These are phyloP conservation scores for Nematostella vectensis DNA, from an alignment of 92 coral and sea anemone genomes.

Conservation along the genomic window DNA sequence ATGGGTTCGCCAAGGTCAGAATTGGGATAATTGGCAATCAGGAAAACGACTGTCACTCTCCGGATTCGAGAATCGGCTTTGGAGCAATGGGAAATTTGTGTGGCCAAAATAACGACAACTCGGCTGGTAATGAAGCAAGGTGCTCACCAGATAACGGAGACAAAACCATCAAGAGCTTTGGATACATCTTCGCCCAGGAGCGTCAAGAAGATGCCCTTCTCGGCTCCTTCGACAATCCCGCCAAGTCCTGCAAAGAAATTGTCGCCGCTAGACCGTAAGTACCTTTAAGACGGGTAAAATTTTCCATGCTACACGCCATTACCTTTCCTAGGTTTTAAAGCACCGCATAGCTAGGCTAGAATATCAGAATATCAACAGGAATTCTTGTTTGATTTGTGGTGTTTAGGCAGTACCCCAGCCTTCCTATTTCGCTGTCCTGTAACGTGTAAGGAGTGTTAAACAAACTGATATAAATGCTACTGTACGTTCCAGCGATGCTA, in stretches of 20 bases:
- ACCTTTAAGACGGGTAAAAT: too few species aligned
- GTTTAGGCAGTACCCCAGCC: too few species aligned
- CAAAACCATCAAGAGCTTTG: conserved; percentile 19
- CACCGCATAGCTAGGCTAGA: too few species aligned
- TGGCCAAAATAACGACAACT: conserved; percentile 14
- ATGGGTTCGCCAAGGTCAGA: conserved; percentile 29
- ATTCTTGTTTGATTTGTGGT: too few species aligned
- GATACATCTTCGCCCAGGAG: conserved; percentile 26
- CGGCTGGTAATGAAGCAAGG: conserved; percentile 37
- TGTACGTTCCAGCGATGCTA: background rate
- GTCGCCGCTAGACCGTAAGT: conserved; percentile 7
- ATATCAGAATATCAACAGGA: too few species aligned
- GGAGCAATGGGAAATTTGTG: conserved; percentile 25
- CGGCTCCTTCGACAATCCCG: conserved; percentile 31
- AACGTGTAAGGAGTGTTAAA: too few species aligned
- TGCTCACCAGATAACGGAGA: conserved; percentile 28
- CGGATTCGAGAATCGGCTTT: conserved; percentile 44
- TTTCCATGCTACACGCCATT: too few species aligned
- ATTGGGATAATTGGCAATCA: conserved; percentile 40
- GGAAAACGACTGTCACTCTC: conserved; percentile 22
- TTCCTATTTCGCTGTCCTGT: too few species aligned
- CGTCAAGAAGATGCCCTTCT: background rate
- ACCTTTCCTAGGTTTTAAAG: too few species aligned
- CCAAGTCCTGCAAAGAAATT: conserved; percentile 25
- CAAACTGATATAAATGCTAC: too few species aligned